Conservation (phyloP, 2,888 invertebrate genomes). For the Nebria salina region DNA sequence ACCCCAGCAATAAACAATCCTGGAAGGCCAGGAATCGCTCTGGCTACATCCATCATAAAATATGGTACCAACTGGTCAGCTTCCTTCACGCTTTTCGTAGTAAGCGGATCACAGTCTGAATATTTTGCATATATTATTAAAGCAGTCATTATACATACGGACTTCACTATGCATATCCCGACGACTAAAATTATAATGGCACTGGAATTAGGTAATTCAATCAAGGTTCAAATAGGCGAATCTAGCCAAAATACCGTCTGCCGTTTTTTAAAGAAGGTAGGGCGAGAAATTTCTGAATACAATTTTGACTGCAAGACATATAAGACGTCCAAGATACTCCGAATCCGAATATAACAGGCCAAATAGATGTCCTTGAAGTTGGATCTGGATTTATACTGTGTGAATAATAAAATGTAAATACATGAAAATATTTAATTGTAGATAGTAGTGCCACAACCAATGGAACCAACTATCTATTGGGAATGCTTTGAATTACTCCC, state of each 20-base stretch:
- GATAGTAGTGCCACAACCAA: too few relatives aligned
- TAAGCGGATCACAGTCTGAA: conserved; percentile 71
- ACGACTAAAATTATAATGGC: conserved; percentile 51
- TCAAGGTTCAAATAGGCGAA: too few relatives aligned
- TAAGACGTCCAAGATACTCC: conserved; percentile 57
- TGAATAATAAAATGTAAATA: conserved; percentile 47
- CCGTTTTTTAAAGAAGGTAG: conserved; percentile 56
- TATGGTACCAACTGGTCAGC: conserved; percentile 70
- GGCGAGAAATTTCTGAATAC: conserved; percentile 69
- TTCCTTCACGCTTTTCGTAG: conserved; percentile 66
- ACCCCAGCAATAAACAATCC: conserved; percentile 78
- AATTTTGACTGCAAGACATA: conserved; percentile 3
- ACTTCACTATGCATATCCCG: conserved; percentile 67
- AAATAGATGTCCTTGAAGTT: conserved; percentile 69
- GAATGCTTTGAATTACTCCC: neutral
- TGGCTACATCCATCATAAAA: conserved; percentile 74
- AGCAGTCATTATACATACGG: conserved; percentile 68
- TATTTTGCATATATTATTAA: conserved; percentile 71
- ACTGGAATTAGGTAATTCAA: conserved; percentile 13
- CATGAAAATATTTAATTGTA: neutral
- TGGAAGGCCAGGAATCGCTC: conserved; percentile 73
- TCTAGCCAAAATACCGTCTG: neutral
- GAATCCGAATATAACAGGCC: conserved; percentile 68
- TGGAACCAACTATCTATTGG: neutral
- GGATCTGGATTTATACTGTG: conserved; percentile 70